These are phyloP conservation scores for Chiridota heheva DNA, from an alignment of 35 echinoderm and acorn worm species.

Conservation along the genomic window DNA sequence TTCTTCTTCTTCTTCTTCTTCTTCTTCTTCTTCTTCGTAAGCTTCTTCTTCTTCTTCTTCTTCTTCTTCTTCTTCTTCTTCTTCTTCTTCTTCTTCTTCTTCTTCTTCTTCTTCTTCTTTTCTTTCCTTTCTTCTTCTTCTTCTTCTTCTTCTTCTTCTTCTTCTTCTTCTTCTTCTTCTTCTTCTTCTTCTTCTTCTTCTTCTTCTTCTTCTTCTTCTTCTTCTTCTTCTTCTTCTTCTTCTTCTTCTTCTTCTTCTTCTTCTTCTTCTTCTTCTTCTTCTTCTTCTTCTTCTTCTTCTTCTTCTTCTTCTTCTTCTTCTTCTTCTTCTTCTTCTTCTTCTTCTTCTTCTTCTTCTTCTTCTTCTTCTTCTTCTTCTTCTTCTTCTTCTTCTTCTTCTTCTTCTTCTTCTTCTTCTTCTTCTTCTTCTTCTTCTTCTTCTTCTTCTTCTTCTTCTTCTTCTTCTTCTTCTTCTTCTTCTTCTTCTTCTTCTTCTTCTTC, in stretches of 20 bases:
- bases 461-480: not conserved
- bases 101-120: not conserved
- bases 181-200: not conserved
- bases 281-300: not conserved
- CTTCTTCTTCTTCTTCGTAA: too few species aligned
- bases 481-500: not conserved
- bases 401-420: not conserved
- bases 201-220: not conserved
- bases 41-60: too few species aligned
- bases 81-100: not conserved
- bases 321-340: not conserved
- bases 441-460: not conserved
- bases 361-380: not conserved
- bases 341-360: not conserved
- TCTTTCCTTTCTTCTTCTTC: not conserved
- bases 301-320: not conserved
- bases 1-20: not conserved
- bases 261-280: not conserved
- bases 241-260: not conserved
- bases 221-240: not conserved
- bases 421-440: not conserved
- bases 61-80: not conserved
- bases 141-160: not conserved
- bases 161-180: slow-evolving; percentile 1
- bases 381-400: not conserved